Evolutionary conservation across 2,888 invertebrate genomes (phyloP).

Genomic region (Baccha elongata): DNA sequence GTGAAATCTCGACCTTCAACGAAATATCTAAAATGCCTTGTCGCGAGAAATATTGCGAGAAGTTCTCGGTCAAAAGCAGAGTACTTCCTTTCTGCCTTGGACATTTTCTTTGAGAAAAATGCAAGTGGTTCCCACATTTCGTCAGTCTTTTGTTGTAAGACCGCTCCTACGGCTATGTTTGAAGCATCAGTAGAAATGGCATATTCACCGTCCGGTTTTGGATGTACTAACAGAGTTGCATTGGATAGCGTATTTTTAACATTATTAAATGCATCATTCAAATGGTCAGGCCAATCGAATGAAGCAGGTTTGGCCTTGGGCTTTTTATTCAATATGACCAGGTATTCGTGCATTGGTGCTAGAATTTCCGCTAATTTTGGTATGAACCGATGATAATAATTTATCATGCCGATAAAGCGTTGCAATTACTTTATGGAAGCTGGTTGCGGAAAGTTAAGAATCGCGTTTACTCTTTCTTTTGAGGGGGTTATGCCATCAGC

Average conservation of each 20-base stretch:
- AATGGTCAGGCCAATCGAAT: neutral
- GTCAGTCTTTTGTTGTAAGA: constrained; percentile 72
- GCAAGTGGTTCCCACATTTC: constrained; percentile 73
- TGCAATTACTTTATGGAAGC: constrained; percentile 9
- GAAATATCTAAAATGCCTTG: constrained; percentile 44
- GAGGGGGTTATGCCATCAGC: neutral
- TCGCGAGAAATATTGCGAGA: constrained; percentile 74
- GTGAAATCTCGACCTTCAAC: constrained; percentile 12
- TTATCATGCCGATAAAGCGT: constrained; percentile 26
- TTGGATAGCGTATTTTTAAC: constrained; percentile 3
- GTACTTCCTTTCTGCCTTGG: constrained; percentile 74
- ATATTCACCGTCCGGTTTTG: constrained; percentile 1
- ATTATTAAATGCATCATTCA: neutral
- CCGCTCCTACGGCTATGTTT: constrained; percentile 74
- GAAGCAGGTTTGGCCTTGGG: neutral
- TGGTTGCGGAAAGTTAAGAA: neutral
- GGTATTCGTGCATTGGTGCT: neutral
- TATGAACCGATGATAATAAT: constrained; percentile 27
- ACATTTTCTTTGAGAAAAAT: constrained; percentile 76
- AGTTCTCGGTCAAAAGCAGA: constrained; percentile 75
- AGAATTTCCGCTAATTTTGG: constrained; percentile 3
- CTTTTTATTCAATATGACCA: neutral
- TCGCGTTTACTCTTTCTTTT: neutral
- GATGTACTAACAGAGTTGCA: constrained; percentile 40
- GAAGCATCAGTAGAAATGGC: constrained; percentile 62